These are phyloP conservation scores for Nomada flava DNA, from an alignment of 2,888 invertebrate genomes.

Conservation along the genomic window DNA sequence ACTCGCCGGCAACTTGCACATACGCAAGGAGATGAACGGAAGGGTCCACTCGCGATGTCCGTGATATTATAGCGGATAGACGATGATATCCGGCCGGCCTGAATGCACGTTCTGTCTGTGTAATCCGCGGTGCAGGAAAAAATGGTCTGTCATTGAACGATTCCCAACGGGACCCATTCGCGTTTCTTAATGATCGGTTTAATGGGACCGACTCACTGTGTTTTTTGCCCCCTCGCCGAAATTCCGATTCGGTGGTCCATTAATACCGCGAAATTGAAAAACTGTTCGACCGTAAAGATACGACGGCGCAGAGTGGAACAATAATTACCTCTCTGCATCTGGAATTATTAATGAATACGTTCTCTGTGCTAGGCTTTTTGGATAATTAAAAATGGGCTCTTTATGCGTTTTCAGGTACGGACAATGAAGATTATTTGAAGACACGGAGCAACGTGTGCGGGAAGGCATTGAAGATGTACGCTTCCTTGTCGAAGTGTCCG, in stretches of 20 bases:
- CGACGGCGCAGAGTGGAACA: no score
- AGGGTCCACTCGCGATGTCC: conserved; percentile 48
- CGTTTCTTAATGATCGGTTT: conserved; percentile 31
- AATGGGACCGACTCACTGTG: conserved; percentile 20
- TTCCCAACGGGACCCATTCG: background rate
- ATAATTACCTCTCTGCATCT: no score
- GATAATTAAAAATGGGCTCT: background rate
- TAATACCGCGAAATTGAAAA: conserved; percentile 6
- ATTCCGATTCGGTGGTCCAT: background rate
- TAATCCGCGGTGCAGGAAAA: background rate
- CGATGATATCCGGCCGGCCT: conserved; percentile 42
- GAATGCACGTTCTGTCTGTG: background rate
- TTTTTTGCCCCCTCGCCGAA: conserved; percentile 1
- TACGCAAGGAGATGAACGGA: conserved; percentile 44
- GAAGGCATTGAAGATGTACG: conserved; percentile 59
- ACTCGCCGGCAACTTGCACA: conserved; percentile 42
- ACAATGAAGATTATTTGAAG: conserved; percentile 46
- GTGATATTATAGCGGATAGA: conserved; percentile 54
- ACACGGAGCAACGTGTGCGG: conserved; percentile 28
- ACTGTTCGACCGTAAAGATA: background rate
- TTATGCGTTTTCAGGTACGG: conserved; percentile 48
- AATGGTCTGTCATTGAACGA: conserved; percentile 17
- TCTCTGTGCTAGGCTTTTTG: background rate
- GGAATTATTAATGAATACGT: no score
- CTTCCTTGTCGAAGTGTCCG: conserved; percentile 72